These are phyloP conservation scores for Thalassophryne amazonica DNA, from an alignment of 2,797 vertebrate species.

Conservation along the genomic window DNA sequence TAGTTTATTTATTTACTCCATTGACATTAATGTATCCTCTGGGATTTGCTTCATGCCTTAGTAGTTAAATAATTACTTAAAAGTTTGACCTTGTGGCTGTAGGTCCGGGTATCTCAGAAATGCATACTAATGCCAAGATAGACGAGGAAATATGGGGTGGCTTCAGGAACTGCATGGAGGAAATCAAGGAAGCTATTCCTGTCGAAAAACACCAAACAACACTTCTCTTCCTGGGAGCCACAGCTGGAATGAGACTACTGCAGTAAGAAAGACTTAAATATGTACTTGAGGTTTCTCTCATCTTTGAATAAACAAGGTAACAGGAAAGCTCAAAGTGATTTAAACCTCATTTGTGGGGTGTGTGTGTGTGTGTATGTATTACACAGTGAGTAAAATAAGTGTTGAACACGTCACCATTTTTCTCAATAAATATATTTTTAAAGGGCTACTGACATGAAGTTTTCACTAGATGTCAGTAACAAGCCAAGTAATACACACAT, in stretches of 20 bases:
- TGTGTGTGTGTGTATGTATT: no score
- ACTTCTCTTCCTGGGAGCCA: constrained; percentile 87
- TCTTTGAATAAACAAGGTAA: neutral
- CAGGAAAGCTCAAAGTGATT: neutral
- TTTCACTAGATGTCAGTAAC: no score
- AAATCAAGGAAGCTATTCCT: constrained; percentile 76
- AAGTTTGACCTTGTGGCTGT: constrained; percentile 10
- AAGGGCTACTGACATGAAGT: no score
- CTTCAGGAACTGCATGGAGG: constrained; percentile 80
- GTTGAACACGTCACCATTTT: no score
- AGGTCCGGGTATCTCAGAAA: constrained; percentile 89
- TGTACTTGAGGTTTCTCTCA: neutral
- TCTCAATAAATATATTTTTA: no score
- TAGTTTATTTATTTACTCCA: no score
- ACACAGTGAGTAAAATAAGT: no score
- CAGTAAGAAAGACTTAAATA: constrained; percentile 71
- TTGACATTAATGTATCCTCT: no score
- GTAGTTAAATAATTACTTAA: no score
- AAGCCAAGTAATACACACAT: no score
- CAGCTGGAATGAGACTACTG: constrained; percentile 95
- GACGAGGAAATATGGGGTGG: constrained; percentile 60
- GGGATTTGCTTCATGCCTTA: neutral
- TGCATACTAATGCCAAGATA: constrained; percentile 68
- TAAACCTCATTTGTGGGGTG: neutral
- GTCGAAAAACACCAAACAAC: constrained; percentile 77